These are phyloP conservation scores for Cirrhinus molitorella DNA, from an alignment of 2,797 vertebrate species.

Conservation along the genomic window DNA sequence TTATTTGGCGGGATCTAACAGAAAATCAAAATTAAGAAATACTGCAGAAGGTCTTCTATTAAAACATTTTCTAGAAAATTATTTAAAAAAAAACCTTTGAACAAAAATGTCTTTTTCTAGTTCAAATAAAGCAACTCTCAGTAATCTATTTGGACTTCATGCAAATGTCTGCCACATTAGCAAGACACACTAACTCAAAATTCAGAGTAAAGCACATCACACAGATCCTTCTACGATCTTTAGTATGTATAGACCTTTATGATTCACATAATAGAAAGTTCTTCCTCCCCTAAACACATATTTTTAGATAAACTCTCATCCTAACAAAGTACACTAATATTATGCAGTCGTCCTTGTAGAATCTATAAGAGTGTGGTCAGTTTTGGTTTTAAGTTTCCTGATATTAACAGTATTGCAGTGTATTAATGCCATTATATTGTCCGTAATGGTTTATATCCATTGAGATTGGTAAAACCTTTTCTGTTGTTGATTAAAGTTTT, in stretches of 20 bases:
- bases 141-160: conserved; percentile 28
- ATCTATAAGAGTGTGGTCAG: not conserved
- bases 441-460: not conserved
- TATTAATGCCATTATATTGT: not conserved
- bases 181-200: conserved; percentile 35
- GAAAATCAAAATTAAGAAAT: not conserved
- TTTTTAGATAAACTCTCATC: conserved; percentile 21
- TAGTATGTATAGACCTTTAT: conserved; percentile 25
- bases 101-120: conserved; percentile 7
- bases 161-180: conserved; percentile 44
- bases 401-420: not conserved
- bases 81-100: not conserved
- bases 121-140: conserved; percentile 39
- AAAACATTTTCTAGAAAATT: conserved; percentile 13
- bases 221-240: conserved; percentile 16
- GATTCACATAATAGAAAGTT: not conserved
- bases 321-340: conserved; percentile 15
- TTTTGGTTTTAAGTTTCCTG: conserved; percentile 11
- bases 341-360: conserved; percentile 8
- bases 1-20: not conserved
- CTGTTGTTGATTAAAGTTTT: not conserved
- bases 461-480: not conserved
- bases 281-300: not conserved
- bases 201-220: conserved; percentile 38
- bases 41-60: conserved; percentile 40